phyloP scores from a whole-genome alignment of 2,797 vertebrate genomes.

The Nasua narica region DNA sequence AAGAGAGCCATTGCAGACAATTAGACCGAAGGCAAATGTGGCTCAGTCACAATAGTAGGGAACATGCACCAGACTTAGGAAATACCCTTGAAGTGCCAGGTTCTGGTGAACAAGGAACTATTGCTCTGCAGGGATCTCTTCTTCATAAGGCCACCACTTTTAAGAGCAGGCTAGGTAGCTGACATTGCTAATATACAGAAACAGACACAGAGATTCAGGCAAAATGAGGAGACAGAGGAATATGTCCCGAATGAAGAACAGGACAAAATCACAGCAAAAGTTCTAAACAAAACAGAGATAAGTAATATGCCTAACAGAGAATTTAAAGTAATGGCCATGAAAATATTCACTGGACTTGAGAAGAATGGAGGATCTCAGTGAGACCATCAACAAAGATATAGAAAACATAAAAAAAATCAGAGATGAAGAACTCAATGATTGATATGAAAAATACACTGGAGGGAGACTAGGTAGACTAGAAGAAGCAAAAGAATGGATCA shows the following conservation, averaged over 20 bases:
- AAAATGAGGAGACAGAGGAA: neutral
- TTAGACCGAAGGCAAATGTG: neutral
- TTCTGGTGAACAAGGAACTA: neutral
- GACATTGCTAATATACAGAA: neutral
- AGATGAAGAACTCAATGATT: neutral
- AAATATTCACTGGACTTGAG: neutral
- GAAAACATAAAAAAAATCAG: neutral
- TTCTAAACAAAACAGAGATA: neutral
- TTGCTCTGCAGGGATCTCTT: neutral
- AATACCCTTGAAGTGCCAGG: neutral
- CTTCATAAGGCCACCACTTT: neutral
- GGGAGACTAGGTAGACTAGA: neutral
- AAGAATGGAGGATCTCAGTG: neutral
- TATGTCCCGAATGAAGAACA: neutral
- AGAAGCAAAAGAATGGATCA: neutral
- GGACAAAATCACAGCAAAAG: neutral
- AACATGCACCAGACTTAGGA: neutral
- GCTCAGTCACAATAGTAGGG: neutral
- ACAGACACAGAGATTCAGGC: neutral
- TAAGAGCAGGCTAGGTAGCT: neutral
- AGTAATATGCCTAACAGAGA: neutral
- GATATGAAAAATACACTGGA: neutral
- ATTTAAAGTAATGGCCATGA: neutral
- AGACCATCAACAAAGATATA: neutral
- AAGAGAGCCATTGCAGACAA: neutral